Evolutionary conservation across 2,797 vertebrate genomes (phyloP), one percentile per base, ranked within the genome.

Genomic region (Lagocephalus sceleratus): DNA sequence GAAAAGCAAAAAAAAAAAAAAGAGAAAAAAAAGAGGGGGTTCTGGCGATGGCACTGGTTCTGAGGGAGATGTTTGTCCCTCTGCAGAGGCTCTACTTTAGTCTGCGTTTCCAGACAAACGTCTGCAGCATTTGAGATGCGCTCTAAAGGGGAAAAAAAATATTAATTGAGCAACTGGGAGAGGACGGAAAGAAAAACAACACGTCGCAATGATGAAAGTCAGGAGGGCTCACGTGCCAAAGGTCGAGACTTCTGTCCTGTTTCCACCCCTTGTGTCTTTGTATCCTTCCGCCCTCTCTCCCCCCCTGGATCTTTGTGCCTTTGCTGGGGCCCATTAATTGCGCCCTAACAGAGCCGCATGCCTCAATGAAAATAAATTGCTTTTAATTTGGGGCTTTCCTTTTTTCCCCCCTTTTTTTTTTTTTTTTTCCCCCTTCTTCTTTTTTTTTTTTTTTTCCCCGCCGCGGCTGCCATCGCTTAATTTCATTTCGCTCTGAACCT

Each of bases 341-440:
- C 88, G 88, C 90, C 82, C 87, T 91, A 95, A 92, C 92, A 88
- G 88, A 79, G 92, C 92, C 94, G 92, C 94, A 94, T 94, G 94
- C 94, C 96, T 91, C 92, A 95, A 94, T 94, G 92, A 93, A 93
- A 96, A 95, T 93, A 95, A 95, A 96, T 96, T 91, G 92, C 95
- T 97, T 91, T 97, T 96, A 94, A 98, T 98, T 95, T 93, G 88
- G 88, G 88, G 89, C 92, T 92, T 92, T 88, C 83, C 91, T 91
- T 90, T 85, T 35, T n/a, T n/a, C n/a, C n/a, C n/a, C n/a, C n/a
- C n/a, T n/a, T n/a, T n/a, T n/a, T n/a, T n/a, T n/a, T n/a, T 35
- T 35, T 35, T 35, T 15, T 32, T 32, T 12, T 14, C 26, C 11
- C 26, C 26, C 26, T 29, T 10, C 26, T 29, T 29, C 11, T 1